Percentiles rank a stretch among this genome's conserved stretches.
These are phyloP conservation scores for Lepilemur septentrionalis DNA, from an alignment of 2,797 vertebrate genomes.

Conservation along the genomic window DNA sequence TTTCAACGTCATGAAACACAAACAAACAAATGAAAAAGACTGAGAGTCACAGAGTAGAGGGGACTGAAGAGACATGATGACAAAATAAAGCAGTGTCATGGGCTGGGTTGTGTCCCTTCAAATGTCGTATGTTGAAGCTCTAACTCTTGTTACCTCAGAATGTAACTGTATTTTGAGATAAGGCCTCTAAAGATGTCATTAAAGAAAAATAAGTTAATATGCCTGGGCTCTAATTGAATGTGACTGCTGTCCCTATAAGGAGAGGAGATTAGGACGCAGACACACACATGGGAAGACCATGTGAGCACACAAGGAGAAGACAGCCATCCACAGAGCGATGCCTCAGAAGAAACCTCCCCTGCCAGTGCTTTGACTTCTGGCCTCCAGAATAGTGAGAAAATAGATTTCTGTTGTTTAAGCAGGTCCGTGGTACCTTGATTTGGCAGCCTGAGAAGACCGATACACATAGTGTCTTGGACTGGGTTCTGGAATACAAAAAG, in stretches of 20 bases:
- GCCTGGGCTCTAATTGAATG: not conserved
- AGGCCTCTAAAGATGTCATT: not conserved
- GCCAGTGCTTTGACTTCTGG: not conserved
- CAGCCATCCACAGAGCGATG: fast-evolving
- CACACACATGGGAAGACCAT: fast-evolving
- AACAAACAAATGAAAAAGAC: not conserved
- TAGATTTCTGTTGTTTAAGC: not conserved
- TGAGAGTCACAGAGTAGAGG: not conserved
- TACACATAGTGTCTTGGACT: not conserved
- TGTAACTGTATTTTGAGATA: not conserved
- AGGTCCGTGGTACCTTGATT: not conserved
- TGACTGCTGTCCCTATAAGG: not conserved
- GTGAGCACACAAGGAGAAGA: not conserved
- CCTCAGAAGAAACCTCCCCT: not conserved
- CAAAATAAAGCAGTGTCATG: not conserved
- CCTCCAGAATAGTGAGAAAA: not conserved
- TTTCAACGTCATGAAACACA: not conserved
- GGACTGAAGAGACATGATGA: not conserved
- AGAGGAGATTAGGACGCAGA: not conserved
- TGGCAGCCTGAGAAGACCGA: not conserved
- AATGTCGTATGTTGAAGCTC: not conserved
- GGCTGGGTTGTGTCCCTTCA: not conserved
- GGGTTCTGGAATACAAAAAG: not conserved
- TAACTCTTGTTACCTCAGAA: not conserved
- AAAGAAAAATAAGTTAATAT: not conserved